Evolutionary conservation across 2,797 vertebrate species (phyloP).

Genomic region (Dendrocincla tyrannina): DNA sequence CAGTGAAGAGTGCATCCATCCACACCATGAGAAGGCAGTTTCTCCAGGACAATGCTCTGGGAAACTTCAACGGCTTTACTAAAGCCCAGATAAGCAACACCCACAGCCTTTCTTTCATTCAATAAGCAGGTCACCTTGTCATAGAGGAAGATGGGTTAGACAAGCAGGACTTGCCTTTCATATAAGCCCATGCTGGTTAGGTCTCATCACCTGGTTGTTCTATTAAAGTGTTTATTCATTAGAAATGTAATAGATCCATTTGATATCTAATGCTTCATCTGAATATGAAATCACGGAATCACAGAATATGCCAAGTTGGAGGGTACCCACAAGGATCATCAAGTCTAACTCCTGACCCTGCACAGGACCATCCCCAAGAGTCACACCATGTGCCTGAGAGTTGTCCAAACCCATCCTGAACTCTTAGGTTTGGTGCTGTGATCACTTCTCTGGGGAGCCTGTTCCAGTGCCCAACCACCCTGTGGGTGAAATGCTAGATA

Average conservation of each 20-base stretch:
- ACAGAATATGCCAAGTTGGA: not conserved
- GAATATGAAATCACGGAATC: not conserved
- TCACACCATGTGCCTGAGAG: not conserved
- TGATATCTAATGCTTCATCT: not conserved
- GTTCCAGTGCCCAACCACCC: not conserved
- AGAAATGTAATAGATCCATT: not conserved
- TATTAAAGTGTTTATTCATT: not conserved
- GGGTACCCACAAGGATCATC: not conserved
- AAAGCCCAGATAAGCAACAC: not conserved
- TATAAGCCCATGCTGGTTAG: not conserved
- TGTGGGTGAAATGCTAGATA: not conserved
- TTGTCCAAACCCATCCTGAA: not conserved
- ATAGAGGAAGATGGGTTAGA: not conserved
- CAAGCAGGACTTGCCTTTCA: not conserved
- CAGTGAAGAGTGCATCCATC: not conserved
- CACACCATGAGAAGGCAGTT: not conserved
- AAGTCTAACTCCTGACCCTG: not conserved
- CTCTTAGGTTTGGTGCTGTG: not conserved
- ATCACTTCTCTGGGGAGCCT: not conserved
- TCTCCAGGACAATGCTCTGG: not conserved
- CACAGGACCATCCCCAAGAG: not conserved
- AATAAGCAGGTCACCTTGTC: rapidly evolving
- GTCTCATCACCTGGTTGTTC: not conserved
- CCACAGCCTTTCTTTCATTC: not conserved
- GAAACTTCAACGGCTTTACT: not conserved